These are phyloP conservation scores for Tipula vernalis DNA, from an alignment of 2,888 invertebrate genomes.

Conservation along the genomic window DNA sequence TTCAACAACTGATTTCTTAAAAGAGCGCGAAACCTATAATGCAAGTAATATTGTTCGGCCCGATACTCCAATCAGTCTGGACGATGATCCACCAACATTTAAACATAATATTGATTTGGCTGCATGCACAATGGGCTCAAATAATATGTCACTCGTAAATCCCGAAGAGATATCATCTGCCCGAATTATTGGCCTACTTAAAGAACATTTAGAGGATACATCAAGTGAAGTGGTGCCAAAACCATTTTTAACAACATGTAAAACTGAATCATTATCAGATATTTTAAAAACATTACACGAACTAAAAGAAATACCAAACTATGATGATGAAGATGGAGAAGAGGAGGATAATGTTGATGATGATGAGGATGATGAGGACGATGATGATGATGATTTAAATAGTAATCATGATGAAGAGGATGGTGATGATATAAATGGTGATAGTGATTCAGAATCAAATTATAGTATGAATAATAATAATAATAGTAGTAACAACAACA, in stretches of 20 bases:
- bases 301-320: not conserved
- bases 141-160: slow-evolving; percentile 27
- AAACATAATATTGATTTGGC: slow-evolving; percentile 31
- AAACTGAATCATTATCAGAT: not conserved
- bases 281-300: not conserved
- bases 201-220: slow-evolving; percentile 30
- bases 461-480: slow-evolving; percentile 18
- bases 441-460: slow-evolving; percentile 18
- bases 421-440: slow-evolving; percentile 11
- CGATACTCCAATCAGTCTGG: slow-evolving; percentile 30
- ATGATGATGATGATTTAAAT: not conserved
- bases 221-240: slow-evolving; percentile 20
- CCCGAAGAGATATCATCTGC: not conserved
- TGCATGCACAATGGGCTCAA: slow-evolving; percentile 35
- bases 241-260: not conserved
- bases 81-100: slow-evolving; percentile 29
- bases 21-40: slow-evolving; percentile 21
- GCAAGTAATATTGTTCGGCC: slow-evolving; percentile 19
- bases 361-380: slow-evolving; percentile 16
- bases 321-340: not conserved
- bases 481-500: slow-evolving; percentile 19
- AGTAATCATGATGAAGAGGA: not conserved
- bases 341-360: slow-evolving; percentile 11
- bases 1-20: slow-evolving; percentile 20
- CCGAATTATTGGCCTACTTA: slow-evolving; percentile 18